A percentile compares a stretch with the other conserved stretches of the same genome.
phyloP scores from a whole-genome alignment of 35 echinoderm and acorn worm species.

The Diadema setosum region DNA sequence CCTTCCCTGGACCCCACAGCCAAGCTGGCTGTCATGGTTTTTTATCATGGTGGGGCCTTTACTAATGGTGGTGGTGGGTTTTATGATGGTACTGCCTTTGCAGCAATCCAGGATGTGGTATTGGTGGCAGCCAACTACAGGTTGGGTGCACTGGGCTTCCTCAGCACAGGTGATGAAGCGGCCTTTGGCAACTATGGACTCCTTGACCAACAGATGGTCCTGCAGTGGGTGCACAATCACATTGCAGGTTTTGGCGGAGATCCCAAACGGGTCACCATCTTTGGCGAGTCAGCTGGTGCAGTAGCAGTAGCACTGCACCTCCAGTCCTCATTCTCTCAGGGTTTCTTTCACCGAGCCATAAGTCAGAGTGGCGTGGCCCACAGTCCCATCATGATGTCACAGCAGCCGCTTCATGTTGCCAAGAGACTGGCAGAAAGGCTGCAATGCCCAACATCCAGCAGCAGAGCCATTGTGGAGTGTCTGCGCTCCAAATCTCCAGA shows the following conservation, averaged over 20 bases:
- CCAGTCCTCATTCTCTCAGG: constrained; percentile 24
- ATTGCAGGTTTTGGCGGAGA: constrained; percentile 88
- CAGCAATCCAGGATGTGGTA: constrained; percentile 78
- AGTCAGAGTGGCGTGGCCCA: constrained; percentile 66
- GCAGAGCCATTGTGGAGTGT: constrained; percentile 37
- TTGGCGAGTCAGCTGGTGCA: constrained; percentile 84
- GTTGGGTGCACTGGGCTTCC: constrained; percentile 78
- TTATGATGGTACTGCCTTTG: constrained; percentile 77
- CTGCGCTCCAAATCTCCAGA: constrained; percentile 64
- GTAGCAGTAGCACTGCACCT: constrained; percentile 62
- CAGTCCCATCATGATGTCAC: constrained; percentile 1
- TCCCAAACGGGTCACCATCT: constrained; percentile 54
- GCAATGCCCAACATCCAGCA: constrained; percentile 14
- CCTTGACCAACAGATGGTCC: constrained; percentile 70
- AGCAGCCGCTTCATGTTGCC: constrained; percentile 70
- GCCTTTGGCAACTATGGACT: constrained; percentile 87
- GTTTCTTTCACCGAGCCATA: constrained; percentile 71
- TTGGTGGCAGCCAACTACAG: constrained; percentile 84
- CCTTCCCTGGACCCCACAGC: constrained; percentile 27
- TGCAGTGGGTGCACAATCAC: constrained; percentile 77
- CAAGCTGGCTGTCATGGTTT: constrained; percentile 78
- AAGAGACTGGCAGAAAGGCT: constrained; percentile 40
- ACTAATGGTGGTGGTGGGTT: constrained; percentile 41
- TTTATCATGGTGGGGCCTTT: constrained; percentile 71
- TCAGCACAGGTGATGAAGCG: constrained; percentile 57